Base-by-base conservation (phyloP, 2,113 vertebrate genomes). In the Poecilia latipinna region DNA sequence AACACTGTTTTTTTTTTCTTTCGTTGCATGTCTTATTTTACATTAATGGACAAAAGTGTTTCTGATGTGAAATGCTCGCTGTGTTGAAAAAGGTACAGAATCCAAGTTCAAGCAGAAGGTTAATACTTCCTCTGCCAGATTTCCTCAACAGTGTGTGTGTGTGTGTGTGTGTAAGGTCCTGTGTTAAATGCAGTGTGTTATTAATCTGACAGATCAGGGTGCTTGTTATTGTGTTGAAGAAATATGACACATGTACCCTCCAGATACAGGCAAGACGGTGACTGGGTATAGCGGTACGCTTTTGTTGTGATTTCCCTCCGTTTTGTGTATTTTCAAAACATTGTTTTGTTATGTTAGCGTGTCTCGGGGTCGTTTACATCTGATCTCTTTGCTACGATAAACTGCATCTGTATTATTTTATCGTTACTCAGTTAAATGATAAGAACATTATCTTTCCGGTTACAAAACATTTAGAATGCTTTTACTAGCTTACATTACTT, bases 111-210 rank as follows among this genome's bases (percentile, higher is more conserved):
- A 70, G 26, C 3, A 70, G 71, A 84, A 72, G 61, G 72, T 83
- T 79, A 85, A 82, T 78, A 74, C 54, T 72, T 32, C 81, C 32
- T 17, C 33, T 15, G 48, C 73, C 12, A 82, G 82, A 87, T 87
- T 84, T 78, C 70, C 66, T 80, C 39, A 37, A 26, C 44, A 17
- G 17, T 48, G 65, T 11, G 60, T 57, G 35, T n/a, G 31, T 19
- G 61, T 33, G 57, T 26, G 68, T 70, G 48, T 77, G 62, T 63
- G 74, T 68, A 77, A 39, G 22, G 11, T 61, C 17, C 72, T 74
- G 70, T 85, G 85, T 83, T 82, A 73, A 83, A 90, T 90, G 74
- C 42, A 63, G 66, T 80, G 42, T 11, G 75, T 81, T 85, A 79
- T 79, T 33, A 54, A 32, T 57, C 26, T 83, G 85, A 85, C 82